Evolutionary conservation across 1,140 invertebrate genomes (phyloP).

Genomic region (Lamellibrachia luymesi): DNA sequence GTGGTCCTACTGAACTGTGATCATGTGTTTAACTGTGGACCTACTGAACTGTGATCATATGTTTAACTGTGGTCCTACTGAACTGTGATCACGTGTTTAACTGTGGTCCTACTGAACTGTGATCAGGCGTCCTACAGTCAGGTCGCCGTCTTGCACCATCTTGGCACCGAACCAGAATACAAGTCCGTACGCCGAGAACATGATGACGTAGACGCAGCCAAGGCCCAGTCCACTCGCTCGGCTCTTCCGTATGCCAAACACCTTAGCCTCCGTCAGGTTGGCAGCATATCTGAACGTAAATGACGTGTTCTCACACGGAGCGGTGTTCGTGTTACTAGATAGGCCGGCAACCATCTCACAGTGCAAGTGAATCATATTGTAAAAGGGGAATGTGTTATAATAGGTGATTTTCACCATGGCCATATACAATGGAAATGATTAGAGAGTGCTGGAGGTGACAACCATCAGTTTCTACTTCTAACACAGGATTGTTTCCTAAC

Average conservation of each 20-base stretch:
- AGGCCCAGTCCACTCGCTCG: slow-evolving; percentile 67
- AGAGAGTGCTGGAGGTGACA: no score
- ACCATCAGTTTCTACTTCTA: no score
- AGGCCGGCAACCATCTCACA: no score
- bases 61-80: not conserved
- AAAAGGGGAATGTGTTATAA: no score
- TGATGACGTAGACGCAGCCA: slow-evolving; percentile 64
- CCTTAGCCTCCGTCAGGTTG: slow-evolving; percentile 62
- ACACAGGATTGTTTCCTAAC: no score
- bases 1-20: no score
- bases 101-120: not conserved
- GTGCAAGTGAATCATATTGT: no score
- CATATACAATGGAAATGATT: no score
- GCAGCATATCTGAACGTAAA: not conserved
- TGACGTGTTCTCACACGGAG: not conserved
- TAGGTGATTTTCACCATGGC: no score
- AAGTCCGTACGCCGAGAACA: slow-evolving; percentile 58
- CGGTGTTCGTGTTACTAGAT: not conserved
- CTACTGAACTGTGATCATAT: not conserved
- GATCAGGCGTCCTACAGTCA: not conserved
- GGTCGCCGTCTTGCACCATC: slow-evolving; percentile 59
- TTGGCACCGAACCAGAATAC: slow-evolving; percentile 60
- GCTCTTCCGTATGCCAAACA: slow-evolving; percentile 70
- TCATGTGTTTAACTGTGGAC: no score
- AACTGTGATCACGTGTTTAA: no score